phyloP scores from a whole-genome alignment of 53 echinoderm and acorn worm species.

The Luidia sarsii region DNA sequence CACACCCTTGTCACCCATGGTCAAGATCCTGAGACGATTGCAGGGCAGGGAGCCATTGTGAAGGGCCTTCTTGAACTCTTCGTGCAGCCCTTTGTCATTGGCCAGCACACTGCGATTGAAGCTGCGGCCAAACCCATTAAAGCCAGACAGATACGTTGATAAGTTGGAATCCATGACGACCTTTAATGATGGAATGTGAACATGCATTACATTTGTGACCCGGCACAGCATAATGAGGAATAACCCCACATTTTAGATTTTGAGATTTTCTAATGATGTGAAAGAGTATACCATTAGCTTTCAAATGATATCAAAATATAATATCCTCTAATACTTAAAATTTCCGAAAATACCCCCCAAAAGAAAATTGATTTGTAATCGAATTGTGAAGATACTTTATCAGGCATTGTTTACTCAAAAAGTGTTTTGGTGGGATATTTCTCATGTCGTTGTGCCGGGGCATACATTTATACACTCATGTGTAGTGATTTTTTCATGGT shows the following conservation, averaged over 20 bases:
- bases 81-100: constrained; percentile 15
- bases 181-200: neutral
- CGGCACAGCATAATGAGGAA: no score
- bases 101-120: constrained; percentile 45
- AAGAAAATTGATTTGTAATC: no score
- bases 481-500: neutral
- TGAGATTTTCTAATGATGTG: no score
- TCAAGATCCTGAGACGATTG: constrained; percentile 44
- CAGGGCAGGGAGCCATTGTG: constrained; percentile 23
- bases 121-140: constrained; percentile 42
- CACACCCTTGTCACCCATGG: constrained; percentile 58
- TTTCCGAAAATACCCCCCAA: no score
- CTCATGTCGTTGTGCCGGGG: no score
- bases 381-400: no score
- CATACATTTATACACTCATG: neutral
- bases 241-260: no score
- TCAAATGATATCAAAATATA: no score
- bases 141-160: constrained; percentile 32
- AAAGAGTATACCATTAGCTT: no score
- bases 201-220: neutral
- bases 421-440: no score
- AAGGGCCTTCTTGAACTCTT: constrained; percentile 33
- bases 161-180: constrained; percentile 32
- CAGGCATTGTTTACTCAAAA: no score
- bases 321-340: no score